Evolutionary conservation across 2,888 invertebrate genomes (phyloP).

Genomic region (Teinopalpus imperialis): DNA sequence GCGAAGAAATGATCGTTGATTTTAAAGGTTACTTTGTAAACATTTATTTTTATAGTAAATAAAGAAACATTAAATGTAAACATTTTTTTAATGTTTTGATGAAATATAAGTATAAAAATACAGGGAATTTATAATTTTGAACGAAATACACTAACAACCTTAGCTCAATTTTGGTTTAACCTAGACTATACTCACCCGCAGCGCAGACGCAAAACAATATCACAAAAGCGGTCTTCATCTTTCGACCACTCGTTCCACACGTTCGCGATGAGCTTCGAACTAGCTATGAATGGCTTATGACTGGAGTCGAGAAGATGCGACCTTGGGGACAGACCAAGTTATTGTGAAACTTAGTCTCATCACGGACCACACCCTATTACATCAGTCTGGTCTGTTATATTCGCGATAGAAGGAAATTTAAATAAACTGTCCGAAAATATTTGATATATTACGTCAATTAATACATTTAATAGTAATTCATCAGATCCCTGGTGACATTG

Average conservation of each 20-base stretch:
- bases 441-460: constrained; percentile 5
- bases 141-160: no score
- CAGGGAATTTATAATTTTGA: no score
- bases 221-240: constrained; percentile 61
- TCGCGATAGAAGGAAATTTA: constrained; percentile 10
- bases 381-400: constrained; percentile 31
- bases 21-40: no score
- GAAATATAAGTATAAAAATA: no score
- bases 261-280: constrained; percentile 53
- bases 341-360: constrained; percentile 57
- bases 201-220: constrained; percentile 63
- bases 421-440: not conserved
- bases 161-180: no score
- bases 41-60: no score
- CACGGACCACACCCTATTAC: constrained; percentile 52
- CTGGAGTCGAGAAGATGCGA: constrained; percentile 43
- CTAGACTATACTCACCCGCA: constrained; percentile 70
- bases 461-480: not conserved
- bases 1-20: no score
- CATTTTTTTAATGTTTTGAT: no score
- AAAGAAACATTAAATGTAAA: no score
- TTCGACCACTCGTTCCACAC: constrained; percentile 43
- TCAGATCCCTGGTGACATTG: constrained; percentile 8
- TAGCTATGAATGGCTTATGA: constrained; percentile 50
- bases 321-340: constrained; percentile 65